Base-by-base conservation (phyloP, 2,797 vertebrate genomes). In the Caiman crocodilus region DNA sequence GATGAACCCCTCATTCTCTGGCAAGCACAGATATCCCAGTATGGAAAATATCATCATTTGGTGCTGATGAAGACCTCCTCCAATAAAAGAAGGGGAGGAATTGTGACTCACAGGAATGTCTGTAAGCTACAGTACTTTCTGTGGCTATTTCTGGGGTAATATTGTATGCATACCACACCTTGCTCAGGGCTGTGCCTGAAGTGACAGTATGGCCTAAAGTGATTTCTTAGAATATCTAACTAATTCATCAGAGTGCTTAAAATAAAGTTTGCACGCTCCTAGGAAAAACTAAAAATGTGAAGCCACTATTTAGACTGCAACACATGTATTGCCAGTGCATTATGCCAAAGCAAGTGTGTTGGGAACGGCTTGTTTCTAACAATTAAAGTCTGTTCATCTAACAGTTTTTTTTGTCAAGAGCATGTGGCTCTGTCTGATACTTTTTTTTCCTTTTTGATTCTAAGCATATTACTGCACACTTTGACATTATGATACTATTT, bases 211-310 rank as follows among this genome's bases (percentile, higher is more conserved):
- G 85, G 30, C 79, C 56, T 88, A 73, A 76, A 61, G 13, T 14
- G 35, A 80, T 1, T 1, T 55, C 23, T 26, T 58, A 58, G 28
- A 79, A 79, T 30, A 58, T 14, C 55, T 1, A 8, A 1, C 1
- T 58, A 56, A 82, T 73, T 82, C 67, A 73, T 65, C 61, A 26
- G 56, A 79, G 11, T 32, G 32, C 26, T 20, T 61, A 23, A 85
- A 67, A 75, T 30, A 30, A 65, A 71, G 15, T 76, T 57, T 7
- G n/a, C 16, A 11, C 60, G 63, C n/a, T 64, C 20, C 32, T 85
- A 23, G 57, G 56, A 76, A 69, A 65, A 25, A 32, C 16, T 23
- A 60, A 82, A 76, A 75, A 79, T 12, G 5, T 4, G 85, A 79
- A 65, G 10, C 30, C 84, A 26, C 26, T 32, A 13, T 26, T 76